Conservation (phyloP, 1,140 invertebrate genomes). For the Nasonia giraulti region DNA sequence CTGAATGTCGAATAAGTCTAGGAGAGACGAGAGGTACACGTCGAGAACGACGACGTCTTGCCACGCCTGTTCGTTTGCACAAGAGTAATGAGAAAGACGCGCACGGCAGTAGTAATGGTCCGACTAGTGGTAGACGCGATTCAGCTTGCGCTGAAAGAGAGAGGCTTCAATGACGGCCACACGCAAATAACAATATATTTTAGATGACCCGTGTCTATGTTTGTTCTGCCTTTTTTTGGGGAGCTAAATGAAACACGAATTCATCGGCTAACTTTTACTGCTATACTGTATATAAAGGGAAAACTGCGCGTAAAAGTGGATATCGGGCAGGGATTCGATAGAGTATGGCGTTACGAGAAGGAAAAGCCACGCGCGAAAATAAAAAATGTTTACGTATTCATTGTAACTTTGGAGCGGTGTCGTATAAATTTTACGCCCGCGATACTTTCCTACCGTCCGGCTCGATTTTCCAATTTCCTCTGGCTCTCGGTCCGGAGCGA, state of each 20-base stretch:
- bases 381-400: constrained; percentile 11
- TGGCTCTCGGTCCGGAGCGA: neutral
- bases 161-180: no score
- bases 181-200: no score
- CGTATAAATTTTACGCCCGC: constrained; percentile 7
- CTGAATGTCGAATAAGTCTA: constrained; percentile 23
- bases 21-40: constrained; percentile 13
- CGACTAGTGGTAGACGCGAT: no score
- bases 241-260: no score
- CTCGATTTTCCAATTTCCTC: constrained; percentile 8
- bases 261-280: no score
- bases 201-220: no score
- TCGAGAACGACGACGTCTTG: neutral
- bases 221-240: no score
- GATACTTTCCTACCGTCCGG: neutral
- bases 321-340: no score
- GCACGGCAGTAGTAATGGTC: neutral
- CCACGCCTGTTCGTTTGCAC: constrained; percentile 45
- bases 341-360: neutral
- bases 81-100: constrained; percentile 55
- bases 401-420: neutral
- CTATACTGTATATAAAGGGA: no score
- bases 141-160: no score
- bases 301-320: no score
- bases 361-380: neutral